Base-by-base conservation (phyloP, 2,113 vertebrate species). In the Tringa solitaria region DNA sequence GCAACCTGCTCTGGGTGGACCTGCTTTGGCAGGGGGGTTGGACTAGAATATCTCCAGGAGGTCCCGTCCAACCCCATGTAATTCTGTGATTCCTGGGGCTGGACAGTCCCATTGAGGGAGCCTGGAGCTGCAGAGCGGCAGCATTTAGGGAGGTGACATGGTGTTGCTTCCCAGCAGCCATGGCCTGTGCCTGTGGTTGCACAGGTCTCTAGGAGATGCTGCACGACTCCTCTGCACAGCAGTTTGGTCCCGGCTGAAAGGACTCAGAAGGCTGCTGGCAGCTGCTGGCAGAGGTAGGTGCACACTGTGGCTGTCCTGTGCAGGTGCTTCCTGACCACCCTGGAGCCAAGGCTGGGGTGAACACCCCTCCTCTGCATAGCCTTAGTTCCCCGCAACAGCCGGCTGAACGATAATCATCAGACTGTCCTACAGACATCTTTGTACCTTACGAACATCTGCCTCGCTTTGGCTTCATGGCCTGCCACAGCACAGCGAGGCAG, bases 251-350 rank as follows among this genome's bases (percentile, higher is more conserved):
- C 0, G 1, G 37, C 37, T 50, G 72, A 21, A n/a, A n/a, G n/a
- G 68, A 45, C 84, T 23, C 50, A 2, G 83, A 56, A 60, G 28
- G 56, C 68, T 37, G 75, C 2, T n/a, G 16, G 48, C 13, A 65
- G 59, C 68, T 70, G 77, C 65, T 54, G 37, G 5, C 75, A 79
- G 79, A 79, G 48, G n/a, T n/a, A 39, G 75, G n/a, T 21, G 14
- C 46, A 6, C 32, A n/a, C 24, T 1, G 53, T 28, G 79, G 22
- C 60, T 53, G 8, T 63, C 56, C 51, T 24, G 17, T 50, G 60
- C 89, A 93, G 64, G 76, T 78, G 91, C 46, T 92, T 95, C 86
- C 89, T 95, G 67, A 39, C 27, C 3, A 4, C 64, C 64, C 11
- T 37, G 74, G 56, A 72, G 46, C 45, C 8, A 8, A 48, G 51